These are phyloP conservation scores for Tachysurus fulvidraco DNA, from an alignment of 2,113 vertebrate species.

Conservation along the genomic window DNA sequence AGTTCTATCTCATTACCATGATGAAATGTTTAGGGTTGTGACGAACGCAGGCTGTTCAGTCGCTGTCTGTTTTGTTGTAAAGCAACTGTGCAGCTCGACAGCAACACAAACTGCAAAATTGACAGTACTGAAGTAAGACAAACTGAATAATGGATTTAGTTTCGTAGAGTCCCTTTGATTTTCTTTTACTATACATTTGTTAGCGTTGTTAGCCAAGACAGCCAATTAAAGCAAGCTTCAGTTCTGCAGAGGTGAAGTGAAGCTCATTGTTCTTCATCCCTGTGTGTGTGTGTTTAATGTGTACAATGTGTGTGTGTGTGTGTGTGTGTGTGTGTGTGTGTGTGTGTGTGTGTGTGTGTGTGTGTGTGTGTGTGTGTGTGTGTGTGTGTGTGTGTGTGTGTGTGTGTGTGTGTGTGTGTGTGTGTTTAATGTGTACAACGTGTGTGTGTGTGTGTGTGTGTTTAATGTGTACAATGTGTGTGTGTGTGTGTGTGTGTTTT, in stretches of 20 bases:
- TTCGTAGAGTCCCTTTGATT: no score
- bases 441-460: neutral
- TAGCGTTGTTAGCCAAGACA: neutral
- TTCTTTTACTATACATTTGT: neutral
- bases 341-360: neutral
- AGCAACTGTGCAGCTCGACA: neutral
- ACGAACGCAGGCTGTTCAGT: neutral
- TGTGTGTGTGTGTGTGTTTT: neutral
- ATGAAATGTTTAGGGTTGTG: neutral
- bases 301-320: neutral
- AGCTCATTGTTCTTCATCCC: neutral
- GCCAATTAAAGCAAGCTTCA: neutral
- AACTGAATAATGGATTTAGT: slow-evolving; percentile 12
- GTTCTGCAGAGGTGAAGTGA: neutral
- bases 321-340: neutral
- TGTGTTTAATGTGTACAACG: no score
- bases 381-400: neutral
- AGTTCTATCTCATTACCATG: neutral
- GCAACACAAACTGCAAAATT: neutral
- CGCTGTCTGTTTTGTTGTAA: neutral
- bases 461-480: neutral
- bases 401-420: neutral
- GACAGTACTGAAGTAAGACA: slow-evolving; percentile 5
- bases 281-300: neutral
- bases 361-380: neutral